Evolutionary conservation across 2,888 invertebrate species (phyloP).

Genomic region (Hypolimnas misippus): DNA sequence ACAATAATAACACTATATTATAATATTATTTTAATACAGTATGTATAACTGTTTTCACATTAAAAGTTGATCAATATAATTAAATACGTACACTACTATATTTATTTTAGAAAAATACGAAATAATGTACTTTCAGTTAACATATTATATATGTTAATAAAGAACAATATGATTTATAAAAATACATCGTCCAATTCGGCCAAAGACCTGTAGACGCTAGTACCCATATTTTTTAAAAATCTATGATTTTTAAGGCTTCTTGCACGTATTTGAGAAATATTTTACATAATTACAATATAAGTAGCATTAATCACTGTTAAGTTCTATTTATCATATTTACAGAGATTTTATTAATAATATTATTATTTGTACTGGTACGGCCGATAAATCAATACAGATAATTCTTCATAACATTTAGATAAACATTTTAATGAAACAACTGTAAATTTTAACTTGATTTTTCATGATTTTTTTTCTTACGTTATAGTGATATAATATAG

Average conservation of each 20-base stretch:
- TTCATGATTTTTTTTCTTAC: constrained; percentile 51
- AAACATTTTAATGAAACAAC: constrained; percentile 64
- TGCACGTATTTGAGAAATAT: constrained; percentile 77
- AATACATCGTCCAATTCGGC: constrained; percentile 78
- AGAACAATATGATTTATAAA: constrained; percentile 83
- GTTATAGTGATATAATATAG: constrained; percentile 56
- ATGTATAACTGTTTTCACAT: constrained; percentile 69
- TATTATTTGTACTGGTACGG: constrained; percentile 78
- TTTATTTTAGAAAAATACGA: constrained; percentile 82
- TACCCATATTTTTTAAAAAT: constrained; percentile 80
- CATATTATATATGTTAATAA: constrained; percentile 83
- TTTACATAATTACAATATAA: constrained; percentile 78
- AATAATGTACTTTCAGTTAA: constrained; percentile 82
- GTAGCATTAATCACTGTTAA: constrained; percentile 76
- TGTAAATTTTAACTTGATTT: constrained; percentile 60
- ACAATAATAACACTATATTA: constrained; percentile 57
- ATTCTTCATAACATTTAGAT: constrained; percentile 67
- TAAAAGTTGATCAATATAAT: constrained; percentile 70
- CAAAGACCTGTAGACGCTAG: constrained; percentile 74
- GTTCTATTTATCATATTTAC: constrained; percentile 70
- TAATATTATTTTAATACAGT: constrained; percentile 46
- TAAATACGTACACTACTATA: constrained; percentile 73
- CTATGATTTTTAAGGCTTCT: constrained; percentile 83
- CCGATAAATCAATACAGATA: constrained; percentile 68
- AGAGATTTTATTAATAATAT: constrained; percentile 57